These are phyloP conservation scores for Entomobrya proxima DNA, from an alignment of 2,888 invertebrate species.

Conservation along the genomic window DNA sequence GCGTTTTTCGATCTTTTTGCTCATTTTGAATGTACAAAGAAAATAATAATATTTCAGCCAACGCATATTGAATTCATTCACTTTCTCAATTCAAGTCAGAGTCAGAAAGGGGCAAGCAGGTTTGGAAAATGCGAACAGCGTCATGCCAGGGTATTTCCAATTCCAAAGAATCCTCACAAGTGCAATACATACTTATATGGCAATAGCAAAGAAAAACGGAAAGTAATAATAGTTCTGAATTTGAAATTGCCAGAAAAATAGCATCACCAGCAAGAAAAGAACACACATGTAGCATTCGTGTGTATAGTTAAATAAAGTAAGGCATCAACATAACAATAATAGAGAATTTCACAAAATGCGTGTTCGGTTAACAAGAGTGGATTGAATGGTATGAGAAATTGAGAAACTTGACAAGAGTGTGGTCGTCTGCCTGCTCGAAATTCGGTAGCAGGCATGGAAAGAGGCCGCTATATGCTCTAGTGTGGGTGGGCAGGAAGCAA, in stretches of 20 bases:
- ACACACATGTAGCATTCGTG: background rate
- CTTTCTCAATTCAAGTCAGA: background rate
- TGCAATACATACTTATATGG: background rate
- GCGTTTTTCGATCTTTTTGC: background rate
- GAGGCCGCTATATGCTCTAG: too few relatives aligned
- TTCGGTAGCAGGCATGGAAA: too few relatives aligned
- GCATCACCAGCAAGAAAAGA: background rate
- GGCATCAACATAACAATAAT: background rate
- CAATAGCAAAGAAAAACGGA: background rate
- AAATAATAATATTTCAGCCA: slow-evolving; percentile 8
- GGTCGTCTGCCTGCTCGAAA: too few relatives aligned
- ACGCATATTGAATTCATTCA: slow-evolving; percentile 31
- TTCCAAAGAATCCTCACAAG: background rate
- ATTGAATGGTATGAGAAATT: background rate
- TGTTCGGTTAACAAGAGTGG: background rate
- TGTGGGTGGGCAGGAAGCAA: too few relatives aligned
- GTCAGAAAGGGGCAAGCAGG: background rate
- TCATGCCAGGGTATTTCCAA: background rate
- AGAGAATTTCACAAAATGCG: background rate
- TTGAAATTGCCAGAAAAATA: slow-evolving; percentile 8
- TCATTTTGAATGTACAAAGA: background rate
- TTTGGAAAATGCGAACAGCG: background rate
- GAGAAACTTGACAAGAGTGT: slow-evolving; percentile 8
- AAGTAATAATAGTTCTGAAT: background rate
- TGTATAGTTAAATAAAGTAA: background rate